These are phyloP conservation scores for Tachystola acroxantha DNA, from an alignment of 2,888 invertebrate genomes.

Conservation along the genomic window DNA sequence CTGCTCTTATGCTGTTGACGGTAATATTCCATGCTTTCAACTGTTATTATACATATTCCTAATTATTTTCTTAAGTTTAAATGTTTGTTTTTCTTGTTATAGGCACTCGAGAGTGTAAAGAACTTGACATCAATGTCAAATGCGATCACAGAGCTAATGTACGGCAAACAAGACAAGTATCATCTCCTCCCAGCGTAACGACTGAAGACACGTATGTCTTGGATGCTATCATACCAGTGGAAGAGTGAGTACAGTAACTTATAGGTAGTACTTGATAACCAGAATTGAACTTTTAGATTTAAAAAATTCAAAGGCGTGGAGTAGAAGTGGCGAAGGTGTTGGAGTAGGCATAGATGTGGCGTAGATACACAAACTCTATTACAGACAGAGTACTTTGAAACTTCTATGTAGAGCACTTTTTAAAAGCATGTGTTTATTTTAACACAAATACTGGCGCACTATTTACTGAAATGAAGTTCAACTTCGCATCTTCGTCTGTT, in stretches of 20 bases:
- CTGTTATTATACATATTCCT: neutral
- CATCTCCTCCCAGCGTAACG: conserved; percentile 72
- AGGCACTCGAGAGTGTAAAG: conserved; percentile 91
- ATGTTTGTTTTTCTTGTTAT: conserved; percentile 2
- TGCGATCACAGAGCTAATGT: conserved; percentile 88
- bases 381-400: conserved; percentile 4
- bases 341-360: conserved; percentile 20
- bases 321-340: no score
- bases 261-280: no score
- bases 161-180: conserved; percentile 81
- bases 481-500: neutral
- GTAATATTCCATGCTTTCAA: conserved; percentile 49
- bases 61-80: neutral
- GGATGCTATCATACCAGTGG: conserved; percentile 88
- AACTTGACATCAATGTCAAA: conserved; percentile 93
- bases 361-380: conserved; percentile 12
- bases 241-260: conserved; percentile 87
- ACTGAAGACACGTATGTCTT: conserved; percentile 90
- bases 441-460: conserved; percentile 14
- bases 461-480: conserved; percentile 2
- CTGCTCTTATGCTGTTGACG: conserved; percentile 93
- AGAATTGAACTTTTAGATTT: no score
- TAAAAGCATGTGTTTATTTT: conserved; percentile 22
- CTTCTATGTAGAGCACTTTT: conserved; percentile 19
- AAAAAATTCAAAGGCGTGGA: no score